Percentiles rank a stretch among this genome's conserved stretches.
Evolutionary conservation across 2,797 vertebrate genomes (phyloP).

Genomic region (Sebastes baramenuke): DNA sequence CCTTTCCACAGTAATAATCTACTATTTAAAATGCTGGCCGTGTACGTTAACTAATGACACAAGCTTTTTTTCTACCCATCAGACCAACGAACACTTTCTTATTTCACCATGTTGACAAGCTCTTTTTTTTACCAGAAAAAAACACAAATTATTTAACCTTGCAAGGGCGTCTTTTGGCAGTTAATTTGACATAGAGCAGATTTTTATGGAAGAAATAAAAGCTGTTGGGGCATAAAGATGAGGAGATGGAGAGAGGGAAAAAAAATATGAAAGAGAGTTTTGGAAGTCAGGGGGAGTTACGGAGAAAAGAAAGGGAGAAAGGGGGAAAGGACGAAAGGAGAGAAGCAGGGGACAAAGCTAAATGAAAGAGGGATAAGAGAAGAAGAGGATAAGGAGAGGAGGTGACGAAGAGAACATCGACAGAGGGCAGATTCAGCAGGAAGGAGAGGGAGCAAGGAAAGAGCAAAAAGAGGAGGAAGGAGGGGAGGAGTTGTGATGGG

Average conservation of each 20-base stretch:
- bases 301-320: background rate
- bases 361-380: slow-evolving; percentile 33
- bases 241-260: background rate
- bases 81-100: slow-evolving; percentile 13
- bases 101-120: background rate
- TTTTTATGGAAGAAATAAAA: slow-evolving; percentile 16
- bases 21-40: slow-evolving; percentile 45
- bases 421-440: slow-evolving; percentile 73
- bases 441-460: slow-evolving; percentile 48
- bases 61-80: slow-evolving; percentile 8
- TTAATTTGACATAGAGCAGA: slow-evolving; percentile 26
- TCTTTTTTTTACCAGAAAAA: slow-evolving; percentile 4
- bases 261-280: background rate
- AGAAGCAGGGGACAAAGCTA: slow-evolving; percentile 44
- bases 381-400: slow-evolving; percentile 73
- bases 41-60: slow-evolving; percentile 42
- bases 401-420: slow-evolving; percentile 23
- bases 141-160: slow-evolving; percentile 42
- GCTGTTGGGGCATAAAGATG: slow-evolving; percentile 3
- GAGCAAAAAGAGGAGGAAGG: slow-evolving; percentile 30
- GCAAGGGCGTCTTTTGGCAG: background rate
- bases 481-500: slow-evolving; percentile 40
- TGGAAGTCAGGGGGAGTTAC: background rate
- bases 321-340: background rate
- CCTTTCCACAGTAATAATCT: slow-evolving; percentile 37